Base-by-base conservation (phyloP, 2,797 vertebrate species). In the Halcyon smyrnensis region DNA sequence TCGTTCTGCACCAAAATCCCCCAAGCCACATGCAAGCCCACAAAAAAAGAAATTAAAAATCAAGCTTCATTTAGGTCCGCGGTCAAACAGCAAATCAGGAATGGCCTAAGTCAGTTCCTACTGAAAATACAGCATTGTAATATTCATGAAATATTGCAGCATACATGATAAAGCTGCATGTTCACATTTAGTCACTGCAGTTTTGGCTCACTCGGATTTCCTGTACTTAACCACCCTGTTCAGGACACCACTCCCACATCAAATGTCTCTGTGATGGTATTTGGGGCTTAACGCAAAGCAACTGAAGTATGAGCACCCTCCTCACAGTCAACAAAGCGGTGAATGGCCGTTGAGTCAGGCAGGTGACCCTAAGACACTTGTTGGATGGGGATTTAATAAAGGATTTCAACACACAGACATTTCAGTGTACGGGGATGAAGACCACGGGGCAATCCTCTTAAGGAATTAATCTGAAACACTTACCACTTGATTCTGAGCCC, bases 401-500 rank as follows among this genome's bases (percentile, higher is more conserved):
- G 36, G 43, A 63, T 64, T 84, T 75, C 34, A 65, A 34, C 11
- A 9, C 6, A 8, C 7, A 45, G 23, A 5, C 20, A 34, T 10
- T 60, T 60, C 30, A n/a, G 15, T 8, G 48, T 39, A 9, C 11
- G 2, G 24, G 41, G 36, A 68, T 11, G 32, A 56, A 69, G 41
- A 54, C 5, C 15, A 17, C 12, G 25, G 34, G 25, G 53, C n/a
- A 62, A 62, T 19, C 36, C 68, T 67, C 36, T 20, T 11, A 41
- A 11, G 28, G 57, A 95, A 86, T 82, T 1, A 3, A 71, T 15
- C 16, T 75, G 50, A 24, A 83, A 18, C 30, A 96, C 99, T 97
- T 95, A 99, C 99, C 98, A 99, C 99, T 99, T 99, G 99, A 97
- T 99, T 99, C 97, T 99, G 99, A 85, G 99, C 99, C 99, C 99